These are phyloP conservation scores for Callimico goeldii DNA, from an alignment of 2,797 vertebrate species.

Conservation along the genomic window DNA sequence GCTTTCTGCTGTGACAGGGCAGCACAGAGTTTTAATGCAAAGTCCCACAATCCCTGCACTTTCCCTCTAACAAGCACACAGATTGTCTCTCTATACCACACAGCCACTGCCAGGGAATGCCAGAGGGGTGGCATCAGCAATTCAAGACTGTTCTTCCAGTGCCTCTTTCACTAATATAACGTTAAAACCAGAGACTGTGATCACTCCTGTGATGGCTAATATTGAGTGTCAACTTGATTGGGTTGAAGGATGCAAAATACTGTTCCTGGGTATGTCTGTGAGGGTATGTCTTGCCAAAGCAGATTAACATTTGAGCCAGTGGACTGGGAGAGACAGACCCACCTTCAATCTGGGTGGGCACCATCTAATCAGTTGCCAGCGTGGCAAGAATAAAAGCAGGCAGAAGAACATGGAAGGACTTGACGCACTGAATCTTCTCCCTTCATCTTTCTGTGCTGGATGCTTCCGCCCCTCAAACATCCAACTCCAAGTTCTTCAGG, in stretches of 20 bases:
- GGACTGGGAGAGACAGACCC: background rate
- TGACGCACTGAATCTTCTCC: background rate
- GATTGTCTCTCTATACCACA: background rate
- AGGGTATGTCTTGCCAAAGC: background rate
- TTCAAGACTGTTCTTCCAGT: background rate
- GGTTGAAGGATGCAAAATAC: background rate
- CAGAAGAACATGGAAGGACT: background rate
- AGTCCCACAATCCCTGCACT: background rate
- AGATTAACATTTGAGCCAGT: background rate
- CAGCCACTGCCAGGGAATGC: background rate
- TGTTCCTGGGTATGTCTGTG: background rate
- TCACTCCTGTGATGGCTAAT: background rate
- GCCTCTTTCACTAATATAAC: background rate
- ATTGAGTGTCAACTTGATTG: background rate
- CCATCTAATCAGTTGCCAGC: background rate
- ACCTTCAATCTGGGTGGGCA: background rate
- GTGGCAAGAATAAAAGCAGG: background rate
- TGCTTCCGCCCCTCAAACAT: background rate
- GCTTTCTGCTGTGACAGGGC: background rate
- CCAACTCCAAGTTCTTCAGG: background rate
- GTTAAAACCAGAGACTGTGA: background rate
- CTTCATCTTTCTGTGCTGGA: background rate
- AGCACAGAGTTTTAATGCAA: background rate
- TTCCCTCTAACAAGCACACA: background rate
- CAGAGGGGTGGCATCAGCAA: background rate